Evolutionary conservation across 2,113 vertebrate genomes (phyloP).

Genomic region (Orientallactaga bullata): DNA sequence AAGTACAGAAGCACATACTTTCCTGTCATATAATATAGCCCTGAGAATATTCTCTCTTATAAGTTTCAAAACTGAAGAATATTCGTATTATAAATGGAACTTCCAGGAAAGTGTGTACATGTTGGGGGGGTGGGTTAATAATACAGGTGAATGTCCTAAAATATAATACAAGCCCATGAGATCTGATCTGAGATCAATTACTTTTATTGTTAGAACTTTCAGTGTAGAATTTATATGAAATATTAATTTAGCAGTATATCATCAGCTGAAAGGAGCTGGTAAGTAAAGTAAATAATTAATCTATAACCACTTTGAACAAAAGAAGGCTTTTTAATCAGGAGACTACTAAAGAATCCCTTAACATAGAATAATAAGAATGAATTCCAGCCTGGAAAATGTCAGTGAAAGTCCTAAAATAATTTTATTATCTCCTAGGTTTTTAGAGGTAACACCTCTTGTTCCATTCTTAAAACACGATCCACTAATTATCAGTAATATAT

Average conservation of each 20-base stretch:
- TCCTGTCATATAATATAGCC: neutral
- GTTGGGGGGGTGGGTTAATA: neutral
- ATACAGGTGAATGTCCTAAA: neutral
- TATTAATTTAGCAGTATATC: constrained; percentile 56
- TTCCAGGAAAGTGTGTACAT: constrained; percentile 39
- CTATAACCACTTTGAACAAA: constrained; percentile 37
- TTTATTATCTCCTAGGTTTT: neutral
- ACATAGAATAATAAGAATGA: neutral
- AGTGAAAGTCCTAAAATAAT: neutral
- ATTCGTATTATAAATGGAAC: constrained; percentile 61
- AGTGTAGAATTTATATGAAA: constrained; percentile 33
- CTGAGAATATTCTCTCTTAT: constrained; percentile 23
- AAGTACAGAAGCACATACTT: neutral
- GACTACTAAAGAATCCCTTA: neutral
- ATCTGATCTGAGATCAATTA: constrained; percentile 17
- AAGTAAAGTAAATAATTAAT: constrained; percentile 54
- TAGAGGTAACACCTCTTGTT: neutral
- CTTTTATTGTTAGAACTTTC: constrained; percentile 41
- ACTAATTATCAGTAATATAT: neutral
- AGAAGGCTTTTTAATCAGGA: constrained; percentile 23
- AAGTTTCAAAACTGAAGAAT: constrained; percentile 49
- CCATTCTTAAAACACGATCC: neutral
- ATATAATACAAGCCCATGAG: neutral
- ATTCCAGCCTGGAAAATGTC: neutral
- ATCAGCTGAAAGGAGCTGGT: constrained; percentile 15